Evolutionary conservation across 2,113 vertebrate species (phyloP).

Genomic region (Sturnus vulgaris): DNA sequence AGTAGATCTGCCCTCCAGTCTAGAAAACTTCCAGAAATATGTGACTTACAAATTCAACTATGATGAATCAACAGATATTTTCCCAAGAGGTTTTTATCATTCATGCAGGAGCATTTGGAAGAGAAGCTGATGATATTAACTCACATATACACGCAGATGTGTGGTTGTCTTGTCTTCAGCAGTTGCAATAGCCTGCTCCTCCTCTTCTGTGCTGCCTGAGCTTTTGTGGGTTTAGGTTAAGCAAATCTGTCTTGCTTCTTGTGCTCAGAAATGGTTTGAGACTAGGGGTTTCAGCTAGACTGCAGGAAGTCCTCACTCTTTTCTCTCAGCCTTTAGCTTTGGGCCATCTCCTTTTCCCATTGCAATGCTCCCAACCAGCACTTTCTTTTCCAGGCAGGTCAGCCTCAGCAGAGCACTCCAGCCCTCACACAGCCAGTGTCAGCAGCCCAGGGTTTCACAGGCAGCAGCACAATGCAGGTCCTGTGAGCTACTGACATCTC

Average conservation of each 20-base stretch:
- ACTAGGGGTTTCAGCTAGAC: not conserved
- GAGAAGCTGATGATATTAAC: not conserved
- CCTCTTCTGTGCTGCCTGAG: not conserved
- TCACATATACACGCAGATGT: rapidly evolving
- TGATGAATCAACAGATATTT: not conserved
- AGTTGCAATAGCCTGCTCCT: not conserved
- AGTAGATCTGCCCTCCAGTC: not conserved
- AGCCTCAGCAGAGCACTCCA: not conserved
- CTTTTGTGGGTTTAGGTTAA: not conserved
- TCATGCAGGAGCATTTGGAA: not conserved
- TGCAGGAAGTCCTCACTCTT: not conserved
- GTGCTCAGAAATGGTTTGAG: not conserved
- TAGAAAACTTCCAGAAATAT: not conserved
- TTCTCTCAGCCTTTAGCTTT: not conserved
- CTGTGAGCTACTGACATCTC: not conserved
- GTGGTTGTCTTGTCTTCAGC: not conserved
- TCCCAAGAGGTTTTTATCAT: not conserved
- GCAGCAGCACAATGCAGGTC: not conserved
- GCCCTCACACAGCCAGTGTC: rapidly evolving
- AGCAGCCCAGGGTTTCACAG: not conserved
- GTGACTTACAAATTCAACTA: not conserved
- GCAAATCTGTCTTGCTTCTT: not conserved
- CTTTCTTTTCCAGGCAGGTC: not conserved
- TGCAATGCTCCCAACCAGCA: not conserved
- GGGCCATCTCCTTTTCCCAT: not conserved